Percentiles rank a stretch among this genome's conserved stretches.
Evolutionary conservation across 2,888 invertebrate species (phyloP).

Genomic region (Coenonympha arcania): DNA sequence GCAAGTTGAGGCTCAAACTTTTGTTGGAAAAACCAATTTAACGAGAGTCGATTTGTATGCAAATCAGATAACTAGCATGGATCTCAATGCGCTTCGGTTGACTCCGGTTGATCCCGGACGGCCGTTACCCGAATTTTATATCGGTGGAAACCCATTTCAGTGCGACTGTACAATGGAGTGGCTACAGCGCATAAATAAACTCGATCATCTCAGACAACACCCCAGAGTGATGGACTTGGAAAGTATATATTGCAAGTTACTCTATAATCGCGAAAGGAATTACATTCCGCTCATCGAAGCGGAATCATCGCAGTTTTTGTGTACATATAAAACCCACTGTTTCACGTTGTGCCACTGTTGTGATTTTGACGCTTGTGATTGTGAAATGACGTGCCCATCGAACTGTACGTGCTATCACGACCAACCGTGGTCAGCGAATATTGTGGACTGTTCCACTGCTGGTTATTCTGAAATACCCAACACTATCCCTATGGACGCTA

Average conservation of each 20-base stretch:
- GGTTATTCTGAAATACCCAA: constrained; percentile 88
- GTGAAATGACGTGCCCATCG: constrained; percentile 95
- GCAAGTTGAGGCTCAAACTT: constrained; percentile 89
- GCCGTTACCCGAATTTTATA: constrained; percentile 90
- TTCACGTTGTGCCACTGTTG: constrained; percentile 96
- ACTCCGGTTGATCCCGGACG: constrained; percentile 84
- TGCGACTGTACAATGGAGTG: constrained; percentile 98
- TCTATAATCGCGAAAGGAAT: constrained; percentile 87
- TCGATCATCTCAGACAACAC: constrained; percentile 87
- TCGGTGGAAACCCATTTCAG: constrained; percentile 94
- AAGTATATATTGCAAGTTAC: constrained; percentile 89
- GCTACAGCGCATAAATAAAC: constrained; percentile 91
- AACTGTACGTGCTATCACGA: constrained; percentile 97
- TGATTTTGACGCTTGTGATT: constrained; percentile 97
- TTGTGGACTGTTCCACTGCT: constrained; percentile 90
- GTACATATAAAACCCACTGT: constrained; percentile 93
- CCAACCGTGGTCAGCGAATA: constrained; percentile 93
- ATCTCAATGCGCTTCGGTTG: constrained; percentile 88
- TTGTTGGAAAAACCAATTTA: constrained; percentile 89
- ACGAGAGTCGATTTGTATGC: constrained; percentile 93
- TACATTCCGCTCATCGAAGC: constrained; percentile 91
- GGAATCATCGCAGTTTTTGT: constrained; percentile 91
- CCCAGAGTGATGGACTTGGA: constrained; percentile 93
- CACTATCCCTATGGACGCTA: constrained; percentile 95
- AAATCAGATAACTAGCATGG: constrained; percentile 91